Evolutionary conservation across 2,888 invertebrate genomes (phyloP), one percentile per base, ranked within the genome.

Genomic region (Brachyptera risi): DNA sequence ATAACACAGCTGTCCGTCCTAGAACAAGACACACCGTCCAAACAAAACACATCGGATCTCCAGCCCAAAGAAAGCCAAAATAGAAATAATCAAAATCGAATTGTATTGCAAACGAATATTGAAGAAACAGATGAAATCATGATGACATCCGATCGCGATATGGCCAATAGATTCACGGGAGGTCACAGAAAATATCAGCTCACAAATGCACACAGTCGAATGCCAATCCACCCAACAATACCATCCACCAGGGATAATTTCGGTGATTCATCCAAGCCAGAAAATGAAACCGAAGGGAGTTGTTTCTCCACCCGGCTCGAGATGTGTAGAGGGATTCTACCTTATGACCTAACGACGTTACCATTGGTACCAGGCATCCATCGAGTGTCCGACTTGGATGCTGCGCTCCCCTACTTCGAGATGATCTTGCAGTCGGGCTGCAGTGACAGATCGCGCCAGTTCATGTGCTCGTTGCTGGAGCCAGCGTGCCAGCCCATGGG

Each of bases 401-500:
- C 75, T 1, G 72, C 80, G 26, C 70, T 83, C 65, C 76, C 80
- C 0, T 82, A 83, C 68, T 82, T 85, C 65, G 80, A 84, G 69
- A 79, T 79, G 66, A 74, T 86, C 19, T 76, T 83, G 15, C 73
- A 79, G n/a, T 81, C 83, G 7, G 83, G 84, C 68, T 87, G 86
- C 72, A 85, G 85, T 65, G 77, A 79, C 0, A 77, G 86, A 2
- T 77, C 83, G 1, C 76, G 77, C 31, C 82, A 85, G 65, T 85
- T 85, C 70, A 73, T 82, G 15, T 87, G 86, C 67, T 79, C 84
- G 1, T 74, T 83, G 11, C 73, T 87, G 38, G 86, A 87, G 67
- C 86, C 86, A 0, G 85, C 86, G 67, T 87, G 86, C 70, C 80
- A 80, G 62, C 82, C 84, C 0, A 75, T 78, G 15, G 81, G 82